Evolutionary conservation across 1,140 invertebrate species (phyloP).

Genomic region (Drosophila malerkotliana): DNA sequence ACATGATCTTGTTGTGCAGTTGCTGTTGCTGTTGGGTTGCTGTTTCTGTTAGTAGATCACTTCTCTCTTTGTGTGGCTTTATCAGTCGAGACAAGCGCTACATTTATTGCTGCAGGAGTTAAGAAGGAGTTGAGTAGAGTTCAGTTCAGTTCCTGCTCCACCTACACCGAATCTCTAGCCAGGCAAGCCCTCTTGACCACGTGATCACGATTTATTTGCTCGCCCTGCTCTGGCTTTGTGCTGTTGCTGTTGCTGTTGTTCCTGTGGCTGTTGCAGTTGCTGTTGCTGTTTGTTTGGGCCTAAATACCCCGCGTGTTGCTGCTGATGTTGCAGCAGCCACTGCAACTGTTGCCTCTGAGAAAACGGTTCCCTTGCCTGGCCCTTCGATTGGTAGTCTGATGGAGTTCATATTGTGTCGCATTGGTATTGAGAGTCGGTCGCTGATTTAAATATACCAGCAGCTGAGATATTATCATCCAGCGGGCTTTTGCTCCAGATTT

Average conservation of each 20-base stretch:
- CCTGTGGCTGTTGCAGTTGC: slow-evolving; percentile 40
- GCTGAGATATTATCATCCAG: background rate
- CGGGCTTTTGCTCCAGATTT: background rate
- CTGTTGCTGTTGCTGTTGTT: slow-evolving; percentile 24
- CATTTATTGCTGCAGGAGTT: slow-evolving; percentile 81
- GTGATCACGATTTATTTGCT: slow-evolving; percentile 84
- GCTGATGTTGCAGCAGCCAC: slow-evolving; percentile 63
- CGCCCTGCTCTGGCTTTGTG: slow-evolving; percentile 53
- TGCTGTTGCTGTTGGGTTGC: slow-evolving; percentile 66
- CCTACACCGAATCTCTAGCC: slow-evolving; percentile 10
- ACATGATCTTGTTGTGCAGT: slow-evolving; percentile 78
- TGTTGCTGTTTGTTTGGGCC: slow-evolving; percentile 62
- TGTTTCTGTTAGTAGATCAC: slow-evolving; percentile 82
- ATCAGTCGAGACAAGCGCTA: slow-evolving; percentile 78
- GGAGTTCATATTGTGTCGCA: slow-evolving; percentile 28
- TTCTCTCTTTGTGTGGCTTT: slow-evolving; percentile 81
- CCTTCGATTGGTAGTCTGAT: slow-evolving; percentile 25
- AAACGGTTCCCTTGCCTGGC: slow-evolving; percentile 13
- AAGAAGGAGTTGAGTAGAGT: slow-evolving; percentile 72
- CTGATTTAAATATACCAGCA: background rate
- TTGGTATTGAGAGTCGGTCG: slow-evolving; percentile 1
- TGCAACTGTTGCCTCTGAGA: slow-evolving; percentile 37
- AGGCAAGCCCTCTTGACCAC: slow-evolving; percentile 76
- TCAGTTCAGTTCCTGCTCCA: slow-evolving; percentile 54
- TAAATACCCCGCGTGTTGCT: slow-evolving; percentile 72